Conservation (phyloP, 2,797 vertebrate genomes). For the Hemibagrus guttatus region DNA sequence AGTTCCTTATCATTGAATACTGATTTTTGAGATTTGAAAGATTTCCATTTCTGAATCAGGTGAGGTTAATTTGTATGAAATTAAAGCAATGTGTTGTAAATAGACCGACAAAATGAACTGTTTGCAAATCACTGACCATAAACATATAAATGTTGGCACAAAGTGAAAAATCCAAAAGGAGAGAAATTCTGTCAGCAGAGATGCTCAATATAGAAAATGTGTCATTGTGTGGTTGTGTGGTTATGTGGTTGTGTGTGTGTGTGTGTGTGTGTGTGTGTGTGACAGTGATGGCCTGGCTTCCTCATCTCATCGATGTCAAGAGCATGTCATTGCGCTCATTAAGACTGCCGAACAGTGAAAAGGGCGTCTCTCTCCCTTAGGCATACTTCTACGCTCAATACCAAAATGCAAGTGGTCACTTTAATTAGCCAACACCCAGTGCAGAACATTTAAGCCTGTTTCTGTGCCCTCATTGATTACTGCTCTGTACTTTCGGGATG, state of each 20-base stretch:
- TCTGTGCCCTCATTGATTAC: constrained; percentile 48
- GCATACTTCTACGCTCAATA: constrained; percentile 53
- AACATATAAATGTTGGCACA: neutral
- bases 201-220: constrained; percentile 71
- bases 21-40: constrained; percentile 9
- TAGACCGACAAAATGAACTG: neutral
- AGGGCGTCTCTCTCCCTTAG: constrained; percentile 51
- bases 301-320: constrained; percentile 68
- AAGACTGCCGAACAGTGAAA: constrained; percentile 67
- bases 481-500: constrained; percentile 41
- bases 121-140: neutral
- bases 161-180: constrained; percentile 1
- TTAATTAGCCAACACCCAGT: constrained; percentile 55
- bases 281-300: constrained; percentile 69
- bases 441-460: constrained; percentile 51
- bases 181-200: constrained; percentile 42
- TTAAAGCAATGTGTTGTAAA: neutral
- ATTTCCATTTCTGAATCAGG: neutral
- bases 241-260: constrained; percentile 24
- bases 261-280: constrained; percentile 48
- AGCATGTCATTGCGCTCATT: constrained; percentile 76
- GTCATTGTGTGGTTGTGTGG: constrained; percentile 57
- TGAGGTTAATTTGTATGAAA: neutral
- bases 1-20: constrained; percentile 41
- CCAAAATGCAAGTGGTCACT: constrained; percentile 51